Percentiles rank a stretch among this genome's conserved stretches.
Evolutionary conservation across 35 echinoderm and acorn worm genomes (phyloP).

Genomic region (Acanthaster planci): DNA sequence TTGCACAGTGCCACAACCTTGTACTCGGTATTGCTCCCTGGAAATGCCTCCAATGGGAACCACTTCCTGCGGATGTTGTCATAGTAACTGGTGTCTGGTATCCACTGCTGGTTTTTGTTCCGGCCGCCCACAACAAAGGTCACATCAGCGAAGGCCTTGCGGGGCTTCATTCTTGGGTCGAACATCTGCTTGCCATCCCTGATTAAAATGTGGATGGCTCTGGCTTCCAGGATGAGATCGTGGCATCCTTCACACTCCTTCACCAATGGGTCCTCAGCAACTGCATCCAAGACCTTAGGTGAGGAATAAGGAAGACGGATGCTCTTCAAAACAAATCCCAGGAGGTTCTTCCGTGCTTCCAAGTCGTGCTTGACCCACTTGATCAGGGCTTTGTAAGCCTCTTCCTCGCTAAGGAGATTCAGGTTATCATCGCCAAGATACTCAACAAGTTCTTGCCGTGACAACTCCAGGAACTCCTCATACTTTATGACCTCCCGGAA

Average conservation of each 20-base stretch:
- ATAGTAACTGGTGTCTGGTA: slow-evolving; percentile 87
- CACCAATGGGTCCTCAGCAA: slow-evolving; percentile 59
- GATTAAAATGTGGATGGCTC: slow-evolving; percentile 77
- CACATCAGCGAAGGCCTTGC: slow-evolving; percentile 83
- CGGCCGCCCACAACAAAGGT: slow-evolving; percentile 80
- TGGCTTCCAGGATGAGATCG: slow-evolving; percentile 70
- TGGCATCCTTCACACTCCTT: slow-evolving; percentile 64
- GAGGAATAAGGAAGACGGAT: slow-evolving; percentile 76
- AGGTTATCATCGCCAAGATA: slow-evolving; percentile 92
- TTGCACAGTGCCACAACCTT: slow-evolving; percentile 71
- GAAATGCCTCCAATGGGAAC: slow-evolving; percentile 73
- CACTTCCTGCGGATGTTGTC: slow-evolving; percentile 84
- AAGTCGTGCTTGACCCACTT: slow-evolving; percentile 87
- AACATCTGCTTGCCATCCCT: slow-evolving; percentile 67
- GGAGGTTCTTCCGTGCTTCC: slow-evolving; percentile 45
- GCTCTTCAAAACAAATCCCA: slow-evolving; percentile 59
- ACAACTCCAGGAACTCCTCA: slow-evolving; percentile 68
- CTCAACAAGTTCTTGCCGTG: slow-evolving; percentile 70
- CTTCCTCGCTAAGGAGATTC: slow-evolving; percentile 79
- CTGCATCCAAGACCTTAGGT: slow-evolving; percentile 65
- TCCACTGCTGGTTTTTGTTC: slow-evolving; percentile 88
- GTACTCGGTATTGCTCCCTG: slow-evolving; percentile 72
- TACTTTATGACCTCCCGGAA: slow-evolving; percentile 88
- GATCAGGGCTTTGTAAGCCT: slow-evolving; percentile 82
- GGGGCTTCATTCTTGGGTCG: slow-evolving; percentile 75